These are phyloP conservation scores for Bettongia penicillata DNA, from an alignment of 2,113 vertebrate genomes.

Conservation along the genomic window DNA sequence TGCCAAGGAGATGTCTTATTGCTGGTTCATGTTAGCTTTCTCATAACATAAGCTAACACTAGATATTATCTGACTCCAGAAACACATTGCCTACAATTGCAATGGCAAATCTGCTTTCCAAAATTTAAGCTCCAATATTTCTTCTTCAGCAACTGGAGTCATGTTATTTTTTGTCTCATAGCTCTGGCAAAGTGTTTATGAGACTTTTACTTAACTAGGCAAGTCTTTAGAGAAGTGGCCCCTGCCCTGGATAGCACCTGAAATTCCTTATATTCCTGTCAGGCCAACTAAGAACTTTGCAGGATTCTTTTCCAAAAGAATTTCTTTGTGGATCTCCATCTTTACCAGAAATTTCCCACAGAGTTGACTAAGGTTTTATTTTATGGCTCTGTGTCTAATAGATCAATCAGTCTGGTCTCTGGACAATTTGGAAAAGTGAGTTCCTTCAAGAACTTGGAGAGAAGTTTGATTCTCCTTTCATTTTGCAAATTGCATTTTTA, in stretches of 20 bases:
- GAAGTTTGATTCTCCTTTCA: background rate
- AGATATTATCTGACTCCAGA: background rate
- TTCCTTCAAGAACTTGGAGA: background rate
- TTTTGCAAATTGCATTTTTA: background rate
- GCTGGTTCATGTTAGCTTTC: background rate
- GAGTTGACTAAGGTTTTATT: background rate
- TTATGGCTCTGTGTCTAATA: background rate
- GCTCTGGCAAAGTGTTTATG: background rate
- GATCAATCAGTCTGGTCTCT: background rate
- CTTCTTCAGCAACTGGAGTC: background rate
- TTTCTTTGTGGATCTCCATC: background rate
- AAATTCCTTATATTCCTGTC: background rate
- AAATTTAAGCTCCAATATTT: background rate
- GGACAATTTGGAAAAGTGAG: background rate
- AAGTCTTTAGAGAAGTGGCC: background rate
- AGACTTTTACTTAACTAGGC: background rate
- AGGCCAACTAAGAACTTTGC: background rate
- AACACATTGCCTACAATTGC: background rate
- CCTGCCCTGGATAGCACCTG: background rate
- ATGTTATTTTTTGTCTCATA: background rate
- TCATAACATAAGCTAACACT: background rate
- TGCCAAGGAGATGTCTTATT: background rate
- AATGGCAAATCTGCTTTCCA: background rate
- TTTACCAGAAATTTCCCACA: background rate
- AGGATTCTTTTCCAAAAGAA: background rate